Evolutionary conservation across 2,113 vertebrate genomes (phyloP).

Genomic region (Clarias magur): DNA sequence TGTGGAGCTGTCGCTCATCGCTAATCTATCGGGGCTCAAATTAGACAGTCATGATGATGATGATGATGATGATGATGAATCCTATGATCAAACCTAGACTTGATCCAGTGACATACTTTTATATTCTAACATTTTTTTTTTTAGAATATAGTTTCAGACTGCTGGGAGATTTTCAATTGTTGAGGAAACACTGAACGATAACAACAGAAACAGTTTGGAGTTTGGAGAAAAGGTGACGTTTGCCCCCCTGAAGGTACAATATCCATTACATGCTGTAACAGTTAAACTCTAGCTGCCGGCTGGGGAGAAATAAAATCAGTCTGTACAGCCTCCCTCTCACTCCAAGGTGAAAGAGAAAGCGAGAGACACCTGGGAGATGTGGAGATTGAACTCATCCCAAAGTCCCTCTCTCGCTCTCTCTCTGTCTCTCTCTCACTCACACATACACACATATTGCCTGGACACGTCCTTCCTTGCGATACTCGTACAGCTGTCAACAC

Average conservation of each 20-base stretch:
- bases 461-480: background rate
- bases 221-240: constrained; percentile 27
- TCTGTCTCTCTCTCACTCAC: background rate
- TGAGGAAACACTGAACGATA: background rate
- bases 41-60: background rate
- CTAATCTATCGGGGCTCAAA: background rate
- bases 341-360: constrained; percentile 20
- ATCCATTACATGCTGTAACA: constrained; percentile 32
- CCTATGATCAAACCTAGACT: background rate
- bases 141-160: background rate
- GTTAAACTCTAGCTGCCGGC: constrained; percentile 40
- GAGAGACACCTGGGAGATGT: background rate
- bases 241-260: constrained; percentile 16
- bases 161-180: background rate
- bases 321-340: background rate
- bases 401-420: background rate
- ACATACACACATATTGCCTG: background rate
- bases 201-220: background rate
- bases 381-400: constrained; percentile 14
- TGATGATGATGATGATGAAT: background rate
- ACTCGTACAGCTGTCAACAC: constrained; percentile 14
- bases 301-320: constrained; percentile 32
- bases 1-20: background rate
- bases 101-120: background rate
- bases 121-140: background rate